Base-by-base conservation (phyloP, 2,888 invertebrate genomes). In the Flexamia atlantica region DNA sequence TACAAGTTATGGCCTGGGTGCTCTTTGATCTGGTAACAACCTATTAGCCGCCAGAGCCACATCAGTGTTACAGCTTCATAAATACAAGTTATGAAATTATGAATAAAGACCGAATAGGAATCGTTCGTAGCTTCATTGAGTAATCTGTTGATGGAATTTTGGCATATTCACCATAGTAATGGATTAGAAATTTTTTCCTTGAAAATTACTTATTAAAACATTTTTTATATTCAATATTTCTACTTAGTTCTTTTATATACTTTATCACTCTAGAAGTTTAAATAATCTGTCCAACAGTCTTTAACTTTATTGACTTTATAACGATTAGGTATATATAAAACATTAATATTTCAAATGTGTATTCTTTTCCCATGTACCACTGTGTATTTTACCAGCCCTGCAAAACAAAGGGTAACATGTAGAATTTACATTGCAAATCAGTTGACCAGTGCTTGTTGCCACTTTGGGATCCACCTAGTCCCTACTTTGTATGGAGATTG, bases 401-500 rank as follows among this genome's bases (percentile, higher is more conserved):
- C 14, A 12, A 46, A 46, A 46, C 46, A 46, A 46, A 17, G 57
- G 20, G 57, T 4, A 57, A 57, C 57, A 57, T 7, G 46, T 46
- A 57, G 20, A 64, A 64, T 64, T 28, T 64, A 28, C 25, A 64
- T 23, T 64, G 64, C 28, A 28, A 64, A 64, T 64, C 64, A 64
- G 64, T 2, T 25, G 28, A 7, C 64, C 28, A 17, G 17, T 17
- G 23, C 57, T 57, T 23, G 57, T 57, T 23, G 20, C 57, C 57
- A 57, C 57, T 57, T 46, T 64, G 64, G 57, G 64, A 28, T 28
- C 64, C 64, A 1, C 64, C 64, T 64, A 64, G 64, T 17, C 28
- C 0, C 64, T 64, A 28, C 64, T 64, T 64, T 64, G 64, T 64
- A 64, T 64, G 64, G 64, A 64, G 64, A 64, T 64, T 12, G 3